A percentile compares a stretch with the other conserved stretches of the same genome.
phyloP scores from a whole-genome alignment of 2,888 invertebrate genomes.

The Proisotoma minuta region DNA sequence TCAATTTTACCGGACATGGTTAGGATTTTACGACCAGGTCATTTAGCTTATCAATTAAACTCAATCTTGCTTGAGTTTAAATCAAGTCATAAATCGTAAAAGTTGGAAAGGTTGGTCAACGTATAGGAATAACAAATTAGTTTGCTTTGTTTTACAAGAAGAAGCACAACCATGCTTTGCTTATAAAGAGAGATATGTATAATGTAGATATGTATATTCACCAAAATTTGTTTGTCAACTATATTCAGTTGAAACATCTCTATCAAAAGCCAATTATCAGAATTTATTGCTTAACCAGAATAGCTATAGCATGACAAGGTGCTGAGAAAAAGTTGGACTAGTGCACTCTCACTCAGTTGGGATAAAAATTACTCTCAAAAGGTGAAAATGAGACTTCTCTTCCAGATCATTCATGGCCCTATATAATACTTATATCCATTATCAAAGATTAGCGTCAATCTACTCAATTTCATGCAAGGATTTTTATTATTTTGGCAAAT shows the following conservation, averaged over 20 bases:
- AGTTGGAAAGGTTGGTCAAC: neutral
- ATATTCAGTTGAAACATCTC: too few relatives aligned
- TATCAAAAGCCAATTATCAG: neutral
- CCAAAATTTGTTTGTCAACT: too few relatives aligned
- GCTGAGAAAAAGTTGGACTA: too few relatives aligned
- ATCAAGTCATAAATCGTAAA: slow-evolving; percentile 13
- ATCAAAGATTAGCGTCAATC: too few relatives aligned
- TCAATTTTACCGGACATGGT: too few relatives aligned
- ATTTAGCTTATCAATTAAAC: slow-evolving; percentile 14
- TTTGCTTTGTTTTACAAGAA: slow-evolving; percentile 9
- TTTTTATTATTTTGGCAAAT: too few relatives aligned
- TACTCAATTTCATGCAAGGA: too few relatives aligned
- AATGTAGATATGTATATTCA: too few relatives aligned
- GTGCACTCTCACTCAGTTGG: neutral
- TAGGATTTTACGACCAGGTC: slow-evolving; percentile 7
- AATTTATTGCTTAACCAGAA: neutral
- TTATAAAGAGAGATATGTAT: too few relatives aligned
- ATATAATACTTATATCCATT: too few relatives aligned
- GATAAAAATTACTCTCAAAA: neutral
- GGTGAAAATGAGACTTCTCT: neutral
- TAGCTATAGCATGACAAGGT: too few relatives aligned
- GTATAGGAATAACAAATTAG: slow-evolving; percentile 10
- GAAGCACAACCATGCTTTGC: neutral
- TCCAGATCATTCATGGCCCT: too few relatives aligned
- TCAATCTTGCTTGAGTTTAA: slow-evolving; percentile 8